phyloP scores from a whole-genome alignment of 64 coral and sea anemone genomes.

The Acropora yongei region DNA sequence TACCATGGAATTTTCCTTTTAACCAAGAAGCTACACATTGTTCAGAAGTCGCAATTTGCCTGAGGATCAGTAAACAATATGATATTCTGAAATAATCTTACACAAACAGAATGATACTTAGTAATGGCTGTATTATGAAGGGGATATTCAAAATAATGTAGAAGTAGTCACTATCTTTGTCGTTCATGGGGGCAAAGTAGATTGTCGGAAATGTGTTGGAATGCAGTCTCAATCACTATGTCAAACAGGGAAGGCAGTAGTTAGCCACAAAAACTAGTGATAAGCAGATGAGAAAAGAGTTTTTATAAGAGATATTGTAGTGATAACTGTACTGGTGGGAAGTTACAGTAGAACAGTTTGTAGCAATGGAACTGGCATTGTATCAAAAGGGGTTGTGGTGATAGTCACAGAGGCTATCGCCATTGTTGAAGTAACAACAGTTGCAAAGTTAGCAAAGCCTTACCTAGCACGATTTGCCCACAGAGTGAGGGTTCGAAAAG shows the following conservation, averaged over 20 bases:
- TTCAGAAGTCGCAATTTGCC: background rate
- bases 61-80: background rate
- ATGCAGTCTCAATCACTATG: too few species aligned
- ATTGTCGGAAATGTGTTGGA: too few species aligned
- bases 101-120: background rate
- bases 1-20: constrained; percentile 39
- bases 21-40: background rate
- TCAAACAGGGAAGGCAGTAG: too few species aligned
- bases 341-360: too few species aligned
- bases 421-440: background rate
- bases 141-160: too few species aligned
- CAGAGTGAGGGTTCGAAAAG: constrained; percentile 75
- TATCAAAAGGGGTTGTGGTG: background rate
- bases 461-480: constrained; percentile 86
- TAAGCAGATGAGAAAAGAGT: too few species aligned
- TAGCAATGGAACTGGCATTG: background rate
- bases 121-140: too few species aligned
- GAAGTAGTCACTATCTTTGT: too few species aligned
- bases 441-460: background rate
- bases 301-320: too few species aligned
- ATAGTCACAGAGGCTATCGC: background rate
- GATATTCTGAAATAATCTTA: background rate
- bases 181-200: too few species aligned
- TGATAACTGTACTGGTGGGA: too few species aligned
- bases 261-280: too few species aligned